Base-by-base conservation (phyloP, 1,140 invertebrate genomes). In the Conus betulinus region DNA sequence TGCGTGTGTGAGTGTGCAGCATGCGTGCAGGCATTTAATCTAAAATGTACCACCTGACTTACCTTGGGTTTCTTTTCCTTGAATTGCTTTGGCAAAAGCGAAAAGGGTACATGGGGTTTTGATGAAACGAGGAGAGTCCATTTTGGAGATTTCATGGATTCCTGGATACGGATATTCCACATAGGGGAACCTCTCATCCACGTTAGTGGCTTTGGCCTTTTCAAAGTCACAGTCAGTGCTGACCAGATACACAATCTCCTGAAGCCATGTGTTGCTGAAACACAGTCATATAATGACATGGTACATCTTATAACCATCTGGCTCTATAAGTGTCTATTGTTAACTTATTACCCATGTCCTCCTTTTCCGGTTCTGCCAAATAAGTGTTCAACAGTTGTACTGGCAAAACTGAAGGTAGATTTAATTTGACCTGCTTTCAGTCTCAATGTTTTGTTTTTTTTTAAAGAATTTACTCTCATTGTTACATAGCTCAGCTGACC, bases 21-120 rank as follows among this genome's bases (percentile, higher is more conserved):
- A 39, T 39, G 39, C 39, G 39, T 39, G 39, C 39, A 39, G 39
- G 25, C 23, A 23, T n/a, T 51, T 8, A 39, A 39, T 39, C 39
- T 39, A 39, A 39, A 39, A 39, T 0, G 39, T 39, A 39, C 39
- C 39, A 39, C 0, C 39, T 39, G 39, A 15, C 57, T 63, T 92
- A 96, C 96, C 94, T 97, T 97, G 93, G 96, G 96, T 11, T 96
- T 96, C 51, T 92, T 92, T 57, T 93, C 91, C 57, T 89, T 84
- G 13, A 95, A 87, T 52, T 92, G 86, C 39, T 93, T 89, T 23
- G 96, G 95, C 57, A 96, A 87, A 17, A 96, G 90, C 60, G 92
- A 90, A 39, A 92, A 92, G 15, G 96, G 96, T 15, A 96, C 92
- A 89, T 96, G 96, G 78, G 78, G 95, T 95, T 91, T 96, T 96